A percentile compares a stretch with the other conserved stretches of the same genome.
Evolutionary conservation across 2,888 invertebrate species (phyloP).

Genomic region (Tachina lurida): DNA sequence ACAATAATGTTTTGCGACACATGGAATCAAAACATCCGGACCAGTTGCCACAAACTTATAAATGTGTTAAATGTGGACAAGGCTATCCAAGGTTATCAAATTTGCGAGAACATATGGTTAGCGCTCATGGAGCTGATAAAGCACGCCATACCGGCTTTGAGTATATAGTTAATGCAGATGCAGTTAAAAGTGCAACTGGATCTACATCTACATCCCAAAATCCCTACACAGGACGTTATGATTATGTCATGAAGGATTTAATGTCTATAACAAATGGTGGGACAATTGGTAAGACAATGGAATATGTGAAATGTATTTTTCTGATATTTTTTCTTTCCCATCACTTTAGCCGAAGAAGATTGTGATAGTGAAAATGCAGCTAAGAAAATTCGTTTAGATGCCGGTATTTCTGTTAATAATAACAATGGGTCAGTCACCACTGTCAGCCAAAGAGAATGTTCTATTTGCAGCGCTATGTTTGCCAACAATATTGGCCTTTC

Average conservation of each 20-base stretch:
- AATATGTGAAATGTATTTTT: neutral
- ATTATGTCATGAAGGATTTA: constrained; percentile 82
- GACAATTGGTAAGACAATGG: constrained; percentile 77
- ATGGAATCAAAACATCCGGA: constrained; percentile 83
- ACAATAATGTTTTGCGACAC: constrained; percentile 82
- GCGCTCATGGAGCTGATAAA: constrained; percentile 80
- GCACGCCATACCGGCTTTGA: constrained; percentile 80
- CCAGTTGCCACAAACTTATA: constrained; percentile 82
- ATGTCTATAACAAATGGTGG: constrained; percentile 82
- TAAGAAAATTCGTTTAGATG: constrained; percentile 79
- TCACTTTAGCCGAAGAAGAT: constrained; percentile 76
- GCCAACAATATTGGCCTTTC: constrained; percentile 82
- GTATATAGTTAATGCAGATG: constrained; percentile 81
- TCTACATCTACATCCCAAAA: constrained; percentile 75
- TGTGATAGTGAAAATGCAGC: constrained; percentile 76
- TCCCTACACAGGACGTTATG: constrained; percentile 80
- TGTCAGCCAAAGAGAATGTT: constrained; percentile 78
- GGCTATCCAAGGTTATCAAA: constrained; percentile 82
- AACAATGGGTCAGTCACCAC: constrained; percentile 40
- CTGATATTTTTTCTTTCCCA: constrained; percentile 10
- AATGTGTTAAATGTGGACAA: constrained; percentile 81
- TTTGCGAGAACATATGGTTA: constrained; percentile 82
- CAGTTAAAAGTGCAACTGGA: constrained; percentile 77
- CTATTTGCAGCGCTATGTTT: constrained; percentile 81
- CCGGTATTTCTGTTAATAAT: constrained; percentile 70